Percentiles rank a stretch among this genome's conserved stretches.
These are phyloP conservation scores for Pseudomugil gertrudae DNA, from an alignment of 2,797 vertebrate species.

Conservation along the genomic window DNA sequence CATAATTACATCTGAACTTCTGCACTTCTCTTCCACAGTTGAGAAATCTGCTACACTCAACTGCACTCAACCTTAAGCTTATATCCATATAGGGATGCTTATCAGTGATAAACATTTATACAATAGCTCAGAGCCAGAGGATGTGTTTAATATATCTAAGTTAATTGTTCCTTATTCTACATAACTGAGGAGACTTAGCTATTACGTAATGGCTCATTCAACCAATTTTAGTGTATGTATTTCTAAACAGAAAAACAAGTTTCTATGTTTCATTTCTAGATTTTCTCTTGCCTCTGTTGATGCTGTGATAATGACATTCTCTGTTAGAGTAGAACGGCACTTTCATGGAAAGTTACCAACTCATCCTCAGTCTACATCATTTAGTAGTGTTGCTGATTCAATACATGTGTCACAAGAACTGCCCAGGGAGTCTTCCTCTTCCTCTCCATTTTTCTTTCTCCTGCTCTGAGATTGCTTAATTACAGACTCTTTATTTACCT, in stretches of 20 bases:
- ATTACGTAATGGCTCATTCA: not conserved
- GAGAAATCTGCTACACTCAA: constrained; percentile 11
- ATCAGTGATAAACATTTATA: constrained; percentile 30
- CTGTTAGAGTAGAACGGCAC: not conserved
- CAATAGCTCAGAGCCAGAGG: constrained; percentile 13
- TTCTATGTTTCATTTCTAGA: not conserved
- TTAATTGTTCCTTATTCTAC: not conserved
- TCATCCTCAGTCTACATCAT: not conserved
- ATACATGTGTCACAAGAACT: not conserved
- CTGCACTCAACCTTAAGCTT: constrained; percentile 26
- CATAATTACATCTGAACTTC: constrained; percentile 53
- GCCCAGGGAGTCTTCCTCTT: not conserved
- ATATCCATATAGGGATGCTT: constrained; percentile 41
- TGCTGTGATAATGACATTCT: too few species aligned
- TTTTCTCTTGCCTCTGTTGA: too few species aligned
- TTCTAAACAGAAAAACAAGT: not conserved
- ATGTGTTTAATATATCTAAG: not conserved
- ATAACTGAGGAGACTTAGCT: not conserved
- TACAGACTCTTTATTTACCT: not conserved
- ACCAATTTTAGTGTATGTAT: not conserved
- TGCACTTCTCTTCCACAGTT: constrained; percentile 14
- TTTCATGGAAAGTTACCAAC: not conserved
- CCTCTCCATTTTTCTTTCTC: not conserved
- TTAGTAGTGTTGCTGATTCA: not conserved
- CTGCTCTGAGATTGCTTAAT: not conserved